These are phyloP conservation scores for Nasalis larvatus DNA, from an alignment of 2,113 vertebrate genomes.

Conservation along the genomic window DNA sequence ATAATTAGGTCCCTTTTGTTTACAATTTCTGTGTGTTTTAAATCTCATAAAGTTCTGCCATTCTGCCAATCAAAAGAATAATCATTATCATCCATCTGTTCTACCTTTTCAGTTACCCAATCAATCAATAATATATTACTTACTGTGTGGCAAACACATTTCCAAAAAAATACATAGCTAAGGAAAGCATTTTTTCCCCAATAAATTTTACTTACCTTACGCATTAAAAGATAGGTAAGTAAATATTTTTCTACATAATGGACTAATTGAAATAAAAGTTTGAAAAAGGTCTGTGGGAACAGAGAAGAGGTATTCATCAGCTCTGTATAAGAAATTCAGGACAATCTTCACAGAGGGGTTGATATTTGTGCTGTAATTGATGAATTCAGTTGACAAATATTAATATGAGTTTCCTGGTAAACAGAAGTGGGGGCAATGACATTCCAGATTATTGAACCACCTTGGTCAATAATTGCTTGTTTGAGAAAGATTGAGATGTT, in stretches of 20 bases:
- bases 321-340: not conserved
- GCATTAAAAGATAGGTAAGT: not conserved
- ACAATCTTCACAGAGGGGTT: not conserved
- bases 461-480: not conserved
- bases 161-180: not conserved
- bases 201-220: not conserved
- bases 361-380: not conserved
- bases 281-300: not conserved
- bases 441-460: not conserved
- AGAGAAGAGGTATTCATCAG: not conserved
- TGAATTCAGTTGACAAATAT: not conserved
- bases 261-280: not conserved
- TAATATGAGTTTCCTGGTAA: not conserved
- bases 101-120: not conserved
- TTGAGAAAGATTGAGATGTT: not conserved
- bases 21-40: not conserved
- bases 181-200: not conserved
- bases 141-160: not conserved
- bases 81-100: conserved; percentile 19
- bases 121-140: not conserved
- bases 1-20: not conserved
- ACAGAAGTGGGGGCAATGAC: not conserved
- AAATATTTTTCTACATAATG: not conserved
- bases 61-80: conserved; percentile 34
- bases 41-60: not conserved